Conservation (phyloP, 23 tunicate genomes). For the Botrylloides violaceus region DNA sequence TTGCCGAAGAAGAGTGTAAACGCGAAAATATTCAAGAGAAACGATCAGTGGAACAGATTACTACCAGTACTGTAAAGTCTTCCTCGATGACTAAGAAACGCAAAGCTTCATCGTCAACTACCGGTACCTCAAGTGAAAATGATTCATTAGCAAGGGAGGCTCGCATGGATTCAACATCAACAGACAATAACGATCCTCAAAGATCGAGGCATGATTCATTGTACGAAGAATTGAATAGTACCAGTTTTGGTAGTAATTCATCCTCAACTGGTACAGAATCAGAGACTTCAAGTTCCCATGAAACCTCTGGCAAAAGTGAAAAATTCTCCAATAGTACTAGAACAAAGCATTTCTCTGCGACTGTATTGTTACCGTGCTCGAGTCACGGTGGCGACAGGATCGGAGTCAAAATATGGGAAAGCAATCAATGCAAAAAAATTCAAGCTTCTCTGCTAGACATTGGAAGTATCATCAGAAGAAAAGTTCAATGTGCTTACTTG, state of each 20-base stretch:
- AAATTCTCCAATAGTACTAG: background rate
- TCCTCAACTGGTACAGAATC: background rate
- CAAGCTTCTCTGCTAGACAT: constrained; percentile 64
- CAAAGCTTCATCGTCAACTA: background rate
- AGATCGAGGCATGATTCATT: background rate
- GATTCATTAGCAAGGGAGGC: background rate
- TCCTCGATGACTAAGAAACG: background rate
- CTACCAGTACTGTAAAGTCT: background rate
- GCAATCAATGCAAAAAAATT: constrained; percentile 54
- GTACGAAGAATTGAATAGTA: constrained; percentile 3
- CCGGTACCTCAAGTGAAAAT: background rate
- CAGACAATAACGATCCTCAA: background rate
- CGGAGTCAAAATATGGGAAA: constrained; percentile 64
- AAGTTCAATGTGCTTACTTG: constrained; percentile 15
- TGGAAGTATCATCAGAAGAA: constrained; percentile 72
- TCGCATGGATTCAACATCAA: background rate
- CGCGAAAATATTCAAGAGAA: background rate
- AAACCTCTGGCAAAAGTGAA: background rate
- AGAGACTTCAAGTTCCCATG: background rate
- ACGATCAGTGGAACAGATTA: background rate
- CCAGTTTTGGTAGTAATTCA: constrained; percentile 13
- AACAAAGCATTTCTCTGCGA: constrained; percentile 37
- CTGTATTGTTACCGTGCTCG: constrained; percentile 49
- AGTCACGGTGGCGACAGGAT: constrained; percentile 35
- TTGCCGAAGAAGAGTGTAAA: background rate